phyloP scores from a whole-genome alignment of 2,888 invertebrate species.

The Drosophila barbarae region DNA sequence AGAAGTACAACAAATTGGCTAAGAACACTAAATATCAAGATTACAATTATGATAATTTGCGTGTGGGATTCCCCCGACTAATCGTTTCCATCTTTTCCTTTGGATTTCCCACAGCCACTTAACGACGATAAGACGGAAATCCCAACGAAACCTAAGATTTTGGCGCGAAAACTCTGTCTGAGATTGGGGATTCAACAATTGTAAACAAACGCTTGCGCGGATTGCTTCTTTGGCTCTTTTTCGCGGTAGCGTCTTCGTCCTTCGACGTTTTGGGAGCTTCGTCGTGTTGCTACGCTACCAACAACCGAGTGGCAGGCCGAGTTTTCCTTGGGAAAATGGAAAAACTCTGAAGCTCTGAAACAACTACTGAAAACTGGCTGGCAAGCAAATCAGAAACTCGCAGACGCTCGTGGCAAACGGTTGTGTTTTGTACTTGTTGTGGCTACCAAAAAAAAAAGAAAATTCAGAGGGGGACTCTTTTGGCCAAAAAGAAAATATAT shows the following conservation, averaged over 20 bases:
- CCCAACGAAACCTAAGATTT: constrained; percentile 51
- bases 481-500: constrained; percentile 19
- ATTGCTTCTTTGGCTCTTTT: constrained; percentile 22
- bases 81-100: not conserved
- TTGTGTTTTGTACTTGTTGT: constrained; percentile 63
- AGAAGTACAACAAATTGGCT: not conserved
- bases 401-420: constrained; percentile 78
- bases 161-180: constrained; percentile 59
- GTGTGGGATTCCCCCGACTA: not conserved
- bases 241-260: constrained; percentile 53
- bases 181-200: constrained; percentile 66
- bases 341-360: constrained; percentile 32
- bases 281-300: constrained; percentile 75
- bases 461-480: constrained; percentile 25
- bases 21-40: too few species aligned
- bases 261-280: constrained; percentile 38
- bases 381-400: constrained; percentile 76
- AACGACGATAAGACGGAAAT: constrained; percentile 17
- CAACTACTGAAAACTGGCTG: constrained; percentile 24
- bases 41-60: not conserved
- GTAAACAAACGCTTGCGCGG: constrained; percentile 75
- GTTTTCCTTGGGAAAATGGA: constrained; percentile 51
- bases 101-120: constrained; percentile 12
- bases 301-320: constrained; percentile 46
- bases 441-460: constrained; percentile 10